A percentile compares a stretch with the other conserved stretches of the same genome.
These are phyloP conservation scores for Aphyosemion australe DNA, from an alignment of 2,113 vertebrate species.

Conservation along the genomic window DNA sequence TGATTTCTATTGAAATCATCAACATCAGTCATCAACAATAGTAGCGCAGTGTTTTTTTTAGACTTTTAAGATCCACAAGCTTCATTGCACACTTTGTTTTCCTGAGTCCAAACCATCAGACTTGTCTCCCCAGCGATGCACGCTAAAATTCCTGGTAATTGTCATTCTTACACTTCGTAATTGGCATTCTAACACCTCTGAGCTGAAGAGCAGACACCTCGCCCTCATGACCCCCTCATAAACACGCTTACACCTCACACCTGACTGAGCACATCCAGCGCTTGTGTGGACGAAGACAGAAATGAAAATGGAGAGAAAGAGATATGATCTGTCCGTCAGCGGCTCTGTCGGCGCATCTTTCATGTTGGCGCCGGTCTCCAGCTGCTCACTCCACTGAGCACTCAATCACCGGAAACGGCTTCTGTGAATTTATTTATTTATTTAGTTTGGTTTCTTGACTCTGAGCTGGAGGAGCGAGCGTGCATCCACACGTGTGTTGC, in stretches of 20 bases:
- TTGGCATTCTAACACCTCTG: conserved; percentile 65
- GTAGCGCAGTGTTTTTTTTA: no score
- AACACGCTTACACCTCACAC: conserved; percentile 56
- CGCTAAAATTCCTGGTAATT: conserved; percentile 46
- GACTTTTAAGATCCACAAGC: not conserved
- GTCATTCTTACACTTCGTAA: conserved; percentile 63
- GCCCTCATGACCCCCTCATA: conserved; percentile 51
- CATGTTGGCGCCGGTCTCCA: conserved; percentile 36
- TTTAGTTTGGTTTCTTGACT: conserved; percentile 39
- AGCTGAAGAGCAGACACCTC: conserved; percentile 51
- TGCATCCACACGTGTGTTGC: conserved; percentile 43
- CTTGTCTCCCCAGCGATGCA: conserved; percentile 20
- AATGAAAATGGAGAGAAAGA: conserved; percentile 26
- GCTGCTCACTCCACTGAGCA: conserved; percentile 60
- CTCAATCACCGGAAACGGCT: conserved; percentile 58
- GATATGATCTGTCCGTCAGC: conserved; percentile 57
- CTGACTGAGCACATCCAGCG: conserved; percentile 32
- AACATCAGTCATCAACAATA: no score
- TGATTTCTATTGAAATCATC: no score
- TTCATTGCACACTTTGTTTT: not conserved
- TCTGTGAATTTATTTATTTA: conserved; percentile 13
- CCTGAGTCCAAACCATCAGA: conserved; percentile 2
- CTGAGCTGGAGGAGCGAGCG: conserved; percentile 31
- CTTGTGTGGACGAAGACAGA: conserved; percentile 18
- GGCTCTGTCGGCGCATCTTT: conserved; percentile 44